Evolutionary conservation across 2,797 vertebrate species (phyloP).

Genomic region (Podarcis lilfordi): DNA sequence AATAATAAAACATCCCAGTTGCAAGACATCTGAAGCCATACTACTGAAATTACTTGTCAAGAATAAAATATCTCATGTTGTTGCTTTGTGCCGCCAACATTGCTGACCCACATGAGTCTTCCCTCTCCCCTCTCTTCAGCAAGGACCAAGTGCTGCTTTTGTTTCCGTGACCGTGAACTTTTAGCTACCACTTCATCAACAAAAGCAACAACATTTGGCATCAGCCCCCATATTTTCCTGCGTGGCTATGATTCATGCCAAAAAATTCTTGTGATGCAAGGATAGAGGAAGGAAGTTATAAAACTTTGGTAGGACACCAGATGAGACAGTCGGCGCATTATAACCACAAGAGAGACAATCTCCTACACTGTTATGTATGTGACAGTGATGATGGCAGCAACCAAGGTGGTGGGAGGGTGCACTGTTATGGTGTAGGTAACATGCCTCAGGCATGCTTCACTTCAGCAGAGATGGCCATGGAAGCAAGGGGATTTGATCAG

Average conservation of each 20-base stretch:
- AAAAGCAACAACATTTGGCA: neutral
- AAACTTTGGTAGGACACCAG: neutral
- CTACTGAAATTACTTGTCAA: neutral
- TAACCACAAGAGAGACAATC: neutral
- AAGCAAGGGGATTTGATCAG: neutral
- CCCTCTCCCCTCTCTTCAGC: neutral
- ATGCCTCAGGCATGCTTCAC: neutral
- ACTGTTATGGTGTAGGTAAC: neutral
- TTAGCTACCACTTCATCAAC: neutral
- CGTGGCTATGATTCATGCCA: conserved; percentile 3
- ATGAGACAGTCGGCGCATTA: neutral
- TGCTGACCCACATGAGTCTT: neutral
- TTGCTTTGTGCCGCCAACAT: neutral
- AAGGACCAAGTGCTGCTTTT: neutral
- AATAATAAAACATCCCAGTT: neutral
- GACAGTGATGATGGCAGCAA: neutral
- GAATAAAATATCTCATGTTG: neutral
- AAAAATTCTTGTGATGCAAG: neutral
- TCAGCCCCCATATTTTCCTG: neutral
- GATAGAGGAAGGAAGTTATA: conserved; percentile 4
- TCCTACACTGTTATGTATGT: neutral
- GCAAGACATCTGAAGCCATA: neutral
- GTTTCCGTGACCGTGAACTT: neutral
- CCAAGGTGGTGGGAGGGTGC: neutral
- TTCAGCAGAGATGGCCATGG: neutral